A percentile compares a stretch with the other conserved stretches of the same genome.
phyloP scores from a whole-genome alignment of 2,113 vertebrate genomes.

The Meriones unguiculatus region DNA sequence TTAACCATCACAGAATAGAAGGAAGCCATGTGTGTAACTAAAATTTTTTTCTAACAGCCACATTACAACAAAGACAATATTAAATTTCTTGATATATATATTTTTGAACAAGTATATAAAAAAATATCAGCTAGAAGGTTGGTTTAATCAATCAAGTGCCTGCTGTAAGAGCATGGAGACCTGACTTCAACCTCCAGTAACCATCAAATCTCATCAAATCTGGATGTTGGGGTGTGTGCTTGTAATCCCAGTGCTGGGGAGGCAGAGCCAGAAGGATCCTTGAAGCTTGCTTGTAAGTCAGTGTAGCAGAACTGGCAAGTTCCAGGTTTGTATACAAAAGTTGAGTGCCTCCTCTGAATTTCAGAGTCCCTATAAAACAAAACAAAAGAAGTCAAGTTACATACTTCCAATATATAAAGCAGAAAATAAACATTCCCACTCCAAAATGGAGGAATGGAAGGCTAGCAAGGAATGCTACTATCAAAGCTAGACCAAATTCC shows the following conservation, averaged over 20 bases:
- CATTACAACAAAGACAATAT: slow-evolving; percentile 18
- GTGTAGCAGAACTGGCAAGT: not conserved
- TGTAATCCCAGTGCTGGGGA: not conserved
- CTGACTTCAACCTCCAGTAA: not conserved
- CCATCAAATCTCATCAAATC: not conserved
- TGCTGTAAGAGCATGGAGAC: not conserved
- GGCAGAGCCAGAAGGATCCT: not conserved
- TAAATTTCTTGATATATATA: not conserved
- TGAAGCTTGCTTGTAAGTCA: not conserved
- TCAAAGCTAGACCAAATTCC: not conserved
- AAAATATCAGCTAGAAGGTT: not conserved
- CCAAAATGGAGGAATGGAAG: not conserved
- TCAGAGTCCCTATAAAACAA: not conserved
- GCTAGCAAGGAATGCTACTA: not conserved
- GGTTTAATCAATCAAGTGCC: too few relatives aligned
- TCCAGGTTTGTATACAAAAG: not conserved
- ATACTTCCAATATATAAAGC: not conserved
- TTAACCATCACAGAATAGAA: not conserved
- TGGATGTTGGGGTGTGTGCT: not conserved
- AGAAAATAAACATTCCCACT: not conserved
- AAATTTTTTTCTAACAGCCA: not conserved
- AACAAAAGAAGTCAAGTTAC: not conserved
- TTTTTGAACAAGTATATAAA: not conserved
- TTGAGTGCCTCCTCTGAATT: not conserved
- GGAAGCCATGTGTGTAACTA: not conserved